A percentile compares a stretch with the other conserved stretches of the same genome.
These are phyloP conservation scores for Rhinella marina DNA, from an alignment of 2,797 vertebrate genomes.

Conservation along the genomic window DNA sequence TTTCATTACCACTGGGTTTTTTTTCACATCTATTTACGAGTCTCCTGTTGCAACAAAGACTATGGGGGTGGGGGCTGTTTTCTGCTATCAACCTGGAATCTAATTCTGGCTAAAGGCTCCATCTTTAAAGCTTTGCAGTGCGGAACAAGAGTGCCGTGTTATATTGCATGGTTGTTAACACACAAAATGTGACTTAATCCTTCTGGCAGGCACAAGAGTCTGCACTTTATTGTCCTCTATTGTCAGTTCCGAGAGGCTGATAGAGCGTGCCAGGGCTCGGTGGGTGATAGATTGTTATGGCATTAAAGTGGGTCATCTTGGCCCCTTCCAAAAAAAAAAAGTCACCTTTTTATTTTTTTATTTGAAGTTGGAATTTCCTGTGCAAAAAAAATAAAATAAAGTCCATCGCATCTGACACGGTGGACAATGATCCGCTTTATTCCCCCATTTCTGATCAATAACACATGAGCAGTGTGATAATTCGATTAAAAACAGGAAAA, in stretches of 20 bases:
- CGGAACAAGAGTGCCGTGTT: neutral
- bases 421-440: slow-evolving; percentile 14
- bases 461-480: slow-evolving; percentile 36
- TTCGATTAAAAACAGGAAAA: slow-evolving; percentile 43
- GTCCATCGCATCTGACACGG: slow-evolving; percentile 3
- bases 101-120: slow-evolving; percentile 36
- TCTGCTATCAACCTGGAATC: slow-evolving; percentile 27
- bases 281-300: slow-evolving; percentile 28
- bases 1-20: slow-evolving; percentile 16
- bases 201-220: slow-evolving; percentile 36
- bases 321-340: neutral
- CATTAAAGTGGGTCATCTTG: slow-evolving; percentile 5
- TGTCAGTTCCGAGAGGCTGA: slow-evolving; percentile 6
- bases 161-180: slow-evolving; percentile 4
- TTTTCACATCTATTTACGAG: slow-evolving; percentile 39
- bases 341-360: neutral
- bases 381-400: neutral
- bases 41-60: slow-evolving; percentile 9
- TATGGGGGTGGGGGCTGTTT: slow-evolving; percentile 15
- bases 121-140: neutral
- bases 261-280: slow-evolving; percentile 20
- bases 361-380: slow-evolving; percentile 25
- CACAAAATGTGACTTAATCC: slow-evolving; percentile 26
- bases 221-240: slow-evolving; percentile 20
- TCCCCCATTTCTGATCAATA: slow-evolving; percentile 22